Evolutionary conservation across 2,888 invertebrate species (phyloP), one percentile per base, ranked within the genome.

Genomic region (Phytoseiulus persimilis): DNA sequence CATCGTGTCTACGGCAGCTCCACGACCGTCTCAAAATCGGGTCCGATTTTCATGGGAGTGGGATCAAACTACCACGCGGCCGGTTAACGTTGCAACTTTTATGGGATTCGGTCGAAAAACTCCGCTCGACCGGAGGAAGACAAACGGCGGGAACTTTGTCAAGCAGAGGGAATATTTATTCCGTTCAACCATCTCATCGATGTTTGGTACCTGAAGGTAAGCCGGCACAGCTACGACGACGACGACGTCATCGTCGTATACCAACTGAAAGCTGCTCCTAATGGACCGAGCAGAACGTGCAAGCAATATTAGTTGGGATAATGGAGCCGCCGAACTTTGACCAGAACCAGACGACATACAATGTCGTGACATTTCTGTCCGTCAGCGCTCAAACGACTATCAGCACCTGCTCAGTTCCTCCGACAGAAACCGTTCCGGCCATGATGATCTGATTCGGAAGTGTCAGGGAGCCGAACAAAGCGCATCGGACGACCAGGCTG

Each of bases 261-360:
- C 65, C 65, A 65, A 65, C 65, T 18, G 9, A 65, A 65, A 65
- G 14, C 65, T 65, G 65, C 65, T 65, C 65, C 65, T 65, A 65
- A 65, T 65, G 11, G 65, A 65, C 18, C 65, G 65, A 65, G 65
- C 65, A 28, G 65, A 28, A 3, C 65, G 65, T 65, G 65, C 65
- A 14, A 65, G 11, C 28, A 65, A 65, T 65, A 65, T 65, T 28
- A 65, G 5, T 65, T 23, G 65, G 65, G 65, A 65, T 65, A 65
- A 65, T 65, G 65, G 65, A 65, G 65, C 65, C 65, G 65, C 65
- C 65, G 65, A 65, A 65, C 65, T 65, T 65, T 65, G 65, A 65
- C 65, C 65, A 65, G 65, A 65, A 65, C 28, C 11, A 65, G 65
- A 28, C 65, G 65, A 65, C 14, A 23, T 23, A 23, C 18, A 23